phyloP scores from a whole-genome alignment of 2,888 invertebrate species.

The Papilio elwesi region DNA sequence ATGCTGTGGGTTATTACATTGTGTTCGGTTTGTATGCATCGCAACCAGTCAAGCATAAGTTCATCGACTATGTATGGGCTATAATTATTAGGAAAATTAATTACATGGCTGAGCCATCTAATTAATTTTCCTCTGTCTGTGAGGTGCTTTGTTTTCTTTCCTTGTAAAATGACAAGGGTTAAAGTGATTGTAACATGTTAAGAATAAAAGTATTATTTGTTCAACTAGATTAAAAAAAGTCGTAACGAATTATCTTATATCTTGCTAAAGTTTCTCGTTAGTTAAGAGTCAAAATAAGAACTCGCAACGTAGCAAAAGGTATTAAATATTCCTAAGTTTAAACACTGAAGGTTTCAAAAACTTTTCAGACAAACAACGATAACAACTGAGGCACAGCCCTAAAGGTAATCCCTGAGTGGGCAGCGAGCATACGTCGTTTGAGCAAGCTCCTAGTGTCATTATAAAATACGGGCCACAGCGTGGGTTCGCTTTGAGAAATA shows the following conservation, averaged over 20 bases:
- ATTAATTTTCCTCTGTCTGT: too few relatives aligned
- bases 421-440: conserved; percentile 76
- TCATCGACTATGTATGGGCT: not conserved
- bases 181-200: not conserved
- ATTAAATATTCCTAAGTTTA: conserved; percentile 35
- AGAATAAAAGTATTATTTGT: too few relatives aligned
- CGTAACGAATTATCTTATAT: too few relatives aligned
- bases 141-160: not conserved
- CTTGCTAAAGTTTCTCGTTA: too few relatives aligned
- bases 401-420: conserved; percentile 75
- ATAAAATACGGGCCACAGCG: conserved; percentile 78
- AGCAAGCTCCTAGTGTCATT: conserved; percentile 77
- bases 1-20: conserved; percentile 14
- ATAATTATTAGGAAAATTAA: not conserved
- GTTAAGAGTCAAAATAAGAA: too few relatives aligned
- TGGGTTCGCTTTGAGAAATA: conserved; percentile 82
- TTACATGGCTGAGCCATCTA: not conserved
- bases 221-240: too few relatives aligned
- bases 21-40: conserved; percentile 1
- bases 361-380: conserved; percentile 48
- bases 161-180: not conserved
- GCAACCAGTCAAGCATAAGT: not conserved
- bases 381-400: conserved; percentile 61
- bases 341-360: conserved; percentile 46
- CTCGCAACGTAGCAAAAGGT: too few relatives aligned